Conservation (phyloP, 2,113 vertebrate species). For the Maccullochella peelii region DNA sequence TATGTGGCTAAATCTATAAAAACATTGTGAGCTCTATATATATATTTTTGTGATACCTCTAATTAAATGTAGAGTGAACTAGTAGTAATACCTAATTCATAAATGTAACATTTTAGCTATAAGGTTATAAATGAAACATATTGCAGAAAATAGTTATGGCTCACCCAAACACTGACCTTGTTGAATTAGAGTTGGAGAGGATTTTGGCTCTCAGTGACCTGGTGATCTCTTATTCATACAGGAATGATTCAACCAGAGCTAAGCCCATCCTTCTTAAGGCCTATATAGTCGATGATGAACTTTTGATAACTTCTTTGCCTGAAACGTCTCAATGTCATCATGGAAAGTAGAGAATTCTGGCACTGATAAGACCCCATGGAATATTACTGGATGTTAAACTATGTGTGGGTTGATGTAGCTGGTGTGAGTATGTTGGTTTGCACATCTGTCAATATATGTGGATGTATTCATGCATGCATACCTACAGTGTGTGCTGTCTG, state of each 20-base stretch:
- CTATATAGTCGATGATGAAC: conserved; percentile 39
- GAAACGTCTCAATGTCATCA: conserved; percentile 19
- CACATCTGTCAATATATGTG: neutral
- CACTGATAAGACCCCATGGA: neutral
- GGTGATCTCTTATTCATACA: conserved; percentile 67
- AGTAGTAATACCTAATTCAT: conserved; percentile 26
- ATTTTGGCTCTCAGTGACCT: conserved; percentile 47
- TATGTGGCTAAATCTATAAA: neutral
- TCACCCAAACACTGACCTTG: conserved; percentile 48
- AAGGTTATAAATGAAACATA: conserved; percentile 58
- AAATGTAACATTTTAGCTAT: conserved; percentile 26
- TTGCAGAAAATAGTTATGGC: conserved; percentile 29
- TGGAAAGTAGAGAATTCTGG: neutral
- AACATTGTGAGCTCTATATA: neutral
- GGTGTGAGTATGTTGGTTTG: neutral
- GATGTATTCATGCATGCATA: neutral
- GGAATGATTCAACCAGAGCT: conserved; percentile 46
- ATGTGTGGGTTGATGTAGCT: neutral
- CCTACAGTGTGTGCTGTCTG: neutral
- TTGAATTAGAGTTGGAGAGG: conserved; percentile 53
- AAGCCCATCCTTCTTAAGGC: neutral
- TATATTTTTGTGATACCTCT: neutral
- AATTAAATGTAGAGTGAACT: conserved; percentile 13
- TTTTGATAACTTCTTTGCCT: conserved; percentile 22
- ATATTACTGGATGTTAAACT: neutral